phyloP scores from a whole-genome alignment of 2,113 vertebrate species.

The Aix galericulata region DNA sequence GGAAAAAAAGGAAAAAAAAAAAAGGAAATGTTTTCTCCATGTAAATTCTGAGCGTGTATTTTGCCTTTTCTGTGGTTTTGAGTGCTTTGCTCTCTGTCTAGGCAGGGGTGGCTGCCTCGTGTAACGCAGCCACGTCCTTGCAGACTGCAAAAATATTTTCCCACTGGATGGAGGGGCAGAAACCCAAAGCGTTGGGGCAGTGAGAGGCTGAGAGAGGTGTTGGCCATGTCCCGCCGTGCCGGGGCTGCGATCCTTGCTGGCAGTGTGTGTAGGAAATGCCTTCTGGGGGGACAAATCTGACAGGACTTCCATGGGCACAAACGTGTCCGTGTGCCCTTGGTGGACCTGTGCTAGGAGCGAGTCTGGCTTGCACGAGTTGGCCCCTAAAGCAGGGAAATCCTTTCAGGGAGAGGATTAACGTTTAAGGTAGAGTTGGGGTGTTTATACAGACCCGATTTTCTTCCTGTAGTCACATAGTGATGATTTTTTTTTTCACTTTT shows the following conservation, averaged over 20 bases:
- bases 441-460: constrained; percentile 45
- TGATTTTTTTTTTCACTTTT: constrained; percentile 1
- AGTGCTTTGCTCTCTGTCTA: constrained; percentile 64
- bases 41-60: constrained; percentile 75
- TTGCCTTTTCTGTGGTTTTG: constrained; percentile 75
- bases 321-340: not conserved
- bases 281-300: not conserved
- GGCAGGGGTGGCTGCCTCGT: constrained; percentile 44
- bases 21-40: constrained; percentile 65
- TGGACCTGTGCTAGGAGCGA: not conserved
- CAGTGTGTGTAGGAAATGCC: not conserved
- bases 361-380: not conserved
- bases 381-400: constrained; percentile 20
- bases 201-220: constrained; percentile 4
- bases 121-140: constrained; percentile 47
- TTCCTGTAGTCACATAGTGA: constrained; percentile 29
- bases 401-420: constrained; percentile 5
- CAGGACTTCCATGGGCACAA: not conserved
- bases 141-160: constrained; percentile 72
- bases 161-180: constrained; percentile 67
- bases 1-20: constrained; percentile 15
- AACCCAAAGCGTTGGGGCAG: constrained; percentile 21
- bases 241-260: not conserved
- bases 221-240: not conserved
- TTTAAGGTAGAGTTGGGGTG: constrained; percentile 10